These are phyloP conservation scores for Archivesica marissinica DNA, from an alignment of 1,140 invertebrate species.

Conservation along the genomic window DNA sequence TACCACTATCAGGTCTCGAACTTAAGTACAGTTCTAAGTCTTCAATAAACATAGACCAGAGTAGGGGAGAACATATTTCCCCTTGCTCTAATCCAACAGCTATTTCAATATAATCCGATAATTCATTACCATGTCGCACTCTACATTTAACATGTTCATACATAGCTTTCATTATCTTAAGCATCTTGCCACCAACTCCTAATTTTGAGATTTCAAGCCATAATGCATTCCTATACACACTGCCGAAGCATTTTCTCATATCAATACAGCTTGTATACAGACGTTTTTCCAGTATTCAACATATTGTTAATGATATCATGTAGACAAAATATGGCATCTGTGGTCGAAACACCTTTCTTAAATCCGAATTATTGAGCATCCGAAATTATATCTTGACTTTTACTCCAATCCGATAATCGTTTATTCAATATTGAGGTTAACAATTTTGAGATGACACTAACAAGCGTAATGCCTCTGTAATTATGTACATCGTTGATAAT, in stretches of 20 bases:
- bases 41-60: no score
- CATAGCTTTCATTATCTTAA: slow-evolving; percentile 16
- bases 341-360: slow-evolving; percentile 10
- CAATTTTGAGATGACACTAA: not conserved
- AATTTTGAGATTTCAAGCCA: slow-evolving; percentile 43
- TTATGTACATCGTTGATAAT: not conserved
- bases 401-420: not conserved
- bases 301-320: not conserved
- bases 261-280: slow-evolving; percentile 3
- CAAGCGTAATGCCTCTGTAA: slow-evolving; percentile 15
- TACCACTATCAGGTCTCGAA: not conserved
- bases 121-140: not conserved
- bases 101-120: no score
- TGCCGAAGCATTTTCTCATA: slow-evolving; percentile 36
- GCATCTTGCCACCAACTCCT: slow-evolving; percentile 26
- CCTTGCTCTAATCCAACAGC: slow-evolving; percentile 35
- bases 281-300: slow-evolving; percentile 9
- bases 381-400: not conserved
- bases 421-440: not conserved
- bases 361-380: slow-evolving; percentile 36
- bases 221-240: slow-evolving; percentile 44
- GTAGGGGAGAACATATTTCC: slow-evolving; percentile 27
- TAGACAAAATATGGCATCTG: slow-evolving; percentile 18
- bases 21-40: not conserved
- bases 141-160: not conserved